Evolutionary conservation across 2,888 invertebrate species (phyloP).

Genomic region (Axea sp.): DNA sequence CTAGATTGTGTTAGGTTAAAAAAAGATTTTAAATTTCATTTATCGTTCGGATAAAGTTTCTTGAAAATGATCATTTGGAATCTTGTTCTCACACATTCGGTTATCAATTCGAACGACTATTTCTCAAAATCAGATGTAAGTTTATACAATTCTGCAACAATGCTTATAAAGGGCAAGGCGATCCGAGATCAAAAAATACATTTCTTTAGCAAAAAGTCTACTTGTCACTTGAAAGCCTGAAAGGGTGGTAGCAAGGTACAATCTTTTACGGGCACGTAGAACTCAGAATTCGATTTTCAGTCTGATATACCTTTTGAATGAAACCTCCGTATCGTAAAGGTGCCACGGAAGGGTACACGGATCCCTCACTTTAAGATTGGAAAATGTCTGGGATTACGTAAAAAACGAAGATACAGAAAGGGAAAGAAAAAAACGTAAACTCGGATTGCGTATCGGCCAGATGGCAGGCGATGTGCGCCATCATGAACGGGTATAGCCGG

Average conservation of each 20-base stretch:
- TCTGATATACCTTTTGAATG: conserved; percentile 69
- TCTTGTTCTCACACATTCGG: conserved; percentile 8
- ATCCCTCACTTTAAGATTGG: conserved; percentile 62
- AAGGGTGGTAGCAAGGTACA: conserved; percentile 46
- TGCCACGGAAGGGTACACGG: conserved; percentile 59
- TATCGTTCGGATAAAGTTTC: conserved; percentile 6
- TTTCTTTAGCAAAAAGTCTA: conserved; percentile 47
- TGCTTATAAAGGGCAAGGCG: conserved; percentile 3
- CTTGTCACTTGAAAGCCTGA: conserved; percentile 54
- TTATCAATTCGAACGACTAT: conserved; percentile 12
- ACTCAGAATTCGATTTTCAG: conserved; percentile 71
- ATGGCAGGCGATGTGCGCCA: conserved; percentile 71
- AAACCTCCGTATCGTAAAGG: conserved; percentile 59
- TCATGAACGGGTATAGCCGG: conserved; percentile 65
- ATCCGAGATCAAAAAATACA: conserved; percentile 42
- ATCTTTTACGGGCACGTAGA: conserved; percentile 58
- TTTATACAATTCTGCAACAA: conserved; percentile 35
- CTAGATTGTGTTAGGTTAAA: conserved; percentile 8
- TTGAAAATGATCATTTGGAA: conserved; percentile 17
- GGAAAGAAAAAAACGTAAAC: conserved; percentile 66
- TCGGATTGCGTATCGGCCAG: conserved; percentile 75
- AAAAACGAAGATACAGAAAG: conserved; percentile 39
- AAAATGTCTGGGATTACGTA: conserved; percentile 75
- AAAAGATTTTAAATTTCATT: conserved; percentile 31
- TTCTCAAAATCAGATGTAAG: conserved; percentile 11